Conservation (phyloP, 2,113 vertebrate species). For the Cygnus atratus region DNA sequence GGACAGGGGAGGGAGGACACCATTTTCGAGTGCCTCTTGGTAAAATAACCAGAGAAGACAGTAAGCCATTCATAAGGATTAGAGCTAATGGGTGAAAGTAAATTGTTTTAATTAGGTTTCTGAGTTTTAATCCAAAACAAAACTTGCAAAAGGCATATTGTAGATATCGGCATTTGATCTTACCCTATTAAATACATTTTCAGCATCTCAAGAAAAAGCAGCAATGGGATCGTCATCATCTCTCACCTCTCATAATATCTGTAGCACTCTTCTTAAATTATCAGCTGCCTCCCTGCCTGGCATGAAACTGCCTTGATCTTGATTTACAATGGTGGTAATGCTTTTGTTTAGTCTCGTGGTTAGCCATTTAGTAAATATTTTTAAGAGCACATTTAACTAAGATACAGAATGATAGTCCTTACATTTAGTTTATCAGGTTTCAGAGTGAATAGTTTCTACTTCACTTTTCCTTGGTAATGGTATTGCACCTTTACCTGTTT, state of each 20-base stretch:
- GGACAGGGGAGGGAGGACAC: slow-evolving; percentile 64
- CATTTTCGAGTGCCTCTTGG: slow-evolving; percentile 65
- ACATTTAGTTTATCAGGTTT: slow-evolving; percentile 39
- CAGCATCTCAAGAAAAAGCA: slow-evolving; percentile 47
- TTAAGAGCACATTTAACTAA: slow-evolving; percentile 63
- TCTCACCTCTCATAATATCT: slow-evolving; percentile 66
- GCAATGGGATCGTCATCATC: slow-evolving; percentile 49
- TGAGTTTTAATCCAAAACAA: slow-evolving; percentile 73
- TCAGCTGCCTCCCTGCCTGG: slow-evolving; percentile 66
- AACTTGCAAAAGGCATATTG: slow-evolving; percentile 45
- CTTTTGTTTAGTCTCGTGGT: slow-evolving; percentile 77
- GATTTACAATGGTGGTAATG: slow-evolving; percentile 74
- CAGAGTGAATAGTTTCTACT: not conserved
- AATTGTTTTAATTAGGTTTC: slow-evolving; percentile 75
- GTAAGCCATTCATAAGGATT: slow-evolving; percentile 72
- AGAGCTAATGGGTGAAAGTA: slow-evolving; percentile 69
- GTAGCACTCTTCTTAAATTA: slow-evolving; percentile 65
- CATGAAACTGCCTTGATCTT: slow-evolving; percentile 77
- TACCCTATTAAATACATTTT: slow-evolving; percentile 53
- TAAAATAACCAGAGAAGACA: slow-evolving; percentile 71
- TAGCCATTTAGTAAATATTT: slow-evolving; percentile 75
- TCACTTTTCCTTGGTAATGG: not conserved
- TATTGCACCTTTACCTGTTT: slow-evolving; percentile 44
- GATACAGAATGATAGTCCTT: slow-evolving; percentile 54
- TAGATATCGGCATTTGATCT: slow-evolving; percentile 55